phyloP scores from a whole-genome alignment of 2,888 invertebrate genomes.

The Gymnosoma rotundatum region DNA sequence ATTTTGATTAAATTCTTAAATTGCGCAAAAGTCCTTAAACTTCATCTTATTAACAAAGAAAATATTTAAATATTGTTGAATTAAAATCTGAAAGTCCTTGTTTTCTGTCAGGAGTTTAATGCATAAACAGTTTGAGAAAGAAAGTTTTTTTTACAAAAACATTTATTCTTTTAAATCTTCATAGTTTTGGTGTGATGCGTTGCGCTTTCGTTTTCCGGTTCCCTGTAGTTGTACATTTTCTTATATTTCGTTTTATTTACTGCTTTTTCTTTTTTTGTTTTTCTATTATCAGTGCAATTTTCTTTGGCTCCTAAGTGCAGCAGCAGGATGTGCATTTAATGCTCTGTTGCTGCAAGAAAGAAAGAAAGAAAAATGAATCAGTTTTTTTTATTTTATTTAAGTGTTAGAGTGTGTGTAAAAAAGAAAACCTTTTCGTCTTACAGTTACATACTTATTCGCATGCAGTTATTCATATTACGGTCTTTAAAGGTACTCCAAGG shows the following conservation, averaged over 20 bases:
- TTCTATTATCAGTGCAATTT: slow-evolving; percentile 27
- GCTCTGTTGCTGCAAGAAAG: slow-evolving; percentile 31
- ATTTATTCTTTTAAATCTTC: slow-evolving; percentile 55
- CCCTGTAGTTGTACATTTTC: slow-evolving; percentile 59
- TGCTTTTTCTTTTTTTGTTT: slow-evolving; percentile 5
- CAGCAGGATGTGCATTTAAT: slow-evolving; percentile 71
- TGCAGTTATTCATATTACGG: slow-evolving; percentile 11
- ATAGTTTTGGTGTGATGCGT: slow-evolving; percentile 68
- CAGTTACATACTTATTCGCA: slow-evolving; percentile 9
- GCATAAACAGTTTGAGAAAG: slow-evolving; percentile 26
- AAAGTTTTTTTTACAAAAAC: slow-evolving; percentile 14
- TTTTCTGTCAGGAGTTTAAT: slow-evolving; percentile 40
- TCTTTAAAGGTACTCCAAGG: slow-evolving; percentile 59
- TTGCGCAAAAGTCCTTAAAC: slow-evolving; percentile 31
- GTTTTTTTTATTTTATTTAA: slow-evolving; percentile 32
- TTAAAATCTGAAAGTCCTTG: slow-evolving; percentile 34
- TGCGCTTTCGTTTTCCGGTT: slow-evolving; percentile 70
- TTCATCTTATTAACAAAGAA: slow-evolving; percentile 9
- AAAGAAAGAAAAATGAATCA: slow-evolving; percentile 25
- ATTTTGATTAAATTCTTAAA: slow-evolving; percentile 28
- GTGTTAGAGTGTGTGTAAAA: not conserved
- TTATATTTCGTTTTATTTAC: slow-evolving; percentile 32
- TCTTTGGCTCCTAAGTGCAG: slow-evolving; percentile 57
- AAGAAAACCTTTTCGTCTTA: slow-evolving; percentile 36
- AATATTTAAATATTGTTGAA: not conserved